phyloP scores from a whole-genome alignment of 2,113 vertebrate species.

The Ursus arctos region DNA sequence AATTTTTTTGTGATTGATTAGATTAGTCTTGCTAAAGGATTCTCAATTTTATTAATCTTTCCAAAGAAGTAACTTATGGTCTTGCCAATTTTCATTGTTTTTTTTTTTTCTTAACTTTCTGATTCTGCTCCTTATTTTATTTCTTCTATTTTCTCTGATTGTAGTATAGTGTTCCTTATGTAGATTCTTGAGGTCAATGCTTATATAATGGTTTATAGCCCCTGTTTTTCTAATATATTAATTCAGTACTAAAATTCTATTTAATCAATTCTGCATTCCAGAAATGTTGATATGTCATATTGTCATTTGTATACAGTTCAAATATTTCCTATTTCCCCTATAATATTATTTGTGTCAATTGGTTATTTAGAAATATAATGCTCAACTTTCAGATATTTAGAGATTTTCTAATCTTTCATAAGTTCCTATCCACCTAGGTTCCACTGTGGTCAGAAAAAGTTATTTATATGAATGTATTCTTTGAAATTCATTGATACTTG shows the following conservation, averaged over 20 bases:
- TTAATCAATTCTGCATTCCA: neutral
- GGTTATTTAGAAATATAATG: neutral
- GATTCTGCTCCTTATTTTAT: neutral
- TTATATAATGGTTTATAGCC: neutral
- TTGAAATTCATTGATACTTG: neutral
- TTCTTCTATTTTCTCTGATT: neutral
- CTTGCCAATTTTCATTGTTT: neutral
- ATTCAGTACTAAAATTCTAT: neutral
- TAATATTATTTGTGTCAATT: neutral
- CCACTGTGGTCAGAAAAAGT: neutral
- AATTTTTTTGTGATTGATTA: neutral
- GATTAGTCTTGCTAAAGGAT: neutral
- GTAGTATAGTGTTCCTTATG: neutral
- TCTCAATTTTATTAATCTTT: neutral
- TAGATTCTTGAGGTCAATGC: neutral
- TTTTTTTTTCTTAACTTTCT: neutral
- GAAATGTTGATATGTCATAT: neutral
- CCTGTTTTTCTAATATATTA: neutral
- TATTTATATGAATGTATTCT: neutral
- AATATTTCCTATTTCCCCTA: neutral
- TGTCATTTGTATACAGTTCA: neutral
- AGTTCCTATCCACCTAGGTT: neutral
- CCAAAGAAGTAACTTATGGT: neutral
- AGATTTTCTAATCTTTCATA: neutral
- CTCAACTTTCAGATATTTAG: neutral